A percentile compares a stretch with the other conserved stretches of the same genome.
Conservation (phyloP, 2,797 vertebrate species). For the Coranthus polyacanthus region DNA sequence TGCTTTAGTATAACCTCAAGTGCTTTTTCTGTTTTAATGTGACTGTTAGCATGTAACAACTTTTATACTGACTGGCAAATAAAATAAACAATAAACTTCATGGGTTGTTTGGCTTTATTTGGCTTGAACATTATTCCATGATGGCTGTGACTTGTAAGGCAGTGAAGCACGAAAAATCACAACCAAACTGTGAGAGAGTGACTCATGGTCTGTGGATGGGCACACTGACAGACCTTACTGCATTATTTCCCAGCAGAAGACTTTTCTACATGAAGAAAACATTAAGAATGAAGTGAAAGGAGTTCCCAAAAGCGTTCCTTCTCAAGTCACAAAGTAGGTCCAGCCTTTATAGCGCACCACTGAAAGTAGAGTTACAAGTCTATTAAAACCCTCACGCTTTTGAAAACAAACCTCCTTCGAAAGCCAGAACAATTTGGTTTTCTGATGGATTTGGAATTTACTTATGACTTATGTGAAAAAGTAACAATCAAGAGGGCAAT, state of each 20-base stretch:
- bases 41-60: neutral
- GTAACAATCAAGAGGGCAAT: neutral
- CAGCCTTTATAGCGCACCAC: slow-evolving; percentile 9
- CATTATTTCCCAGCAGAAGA: slow-evolving; percentile 71
- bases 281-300: slow-evolving; percentile 43
- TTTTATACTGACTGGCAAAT: neutral
- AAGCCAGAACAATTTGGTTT: slow-evolving; percentile 25
- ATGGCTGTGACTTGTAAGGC: slow-evolving; percentile 39
- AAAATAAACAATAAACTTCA: slow-evolving; percentile 16
- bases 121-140: slow-evolving; percentile 14
- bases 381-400: slow-evolving; percentile 33
- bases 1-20: slow-evolving; percentile 41
- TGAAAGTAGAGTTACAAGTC: slow-evolving; percentile 41
- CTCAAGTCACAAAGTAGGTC: slow-evolving; percentile 17
- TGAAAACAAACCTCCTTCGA: slow-evolving; percentile 34
- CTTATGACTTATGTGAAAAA: slow-evolving; percentile 25
- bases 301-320: slow-evolving; percentile 37
- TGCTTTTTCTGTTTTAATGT: slow-evolving; percentile 12
- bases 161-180: slow-evolving; percentile 25
- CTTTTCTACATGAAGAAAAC: slow-evolving; percentile 48
- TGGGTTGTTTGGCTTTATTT: slow-evolving; percentile 14
- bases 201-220: slow-evolving; percentile 69
- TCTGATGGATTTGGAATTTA: slow-evolving; percentile 43
- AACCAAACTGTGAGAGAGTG: slow-evolving; percentile 49
- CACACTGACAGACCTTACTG: slow-evolving; percentile 45